Conservation (phyloP, 1,140 invertebrate species). For the Chymomyza costata region DNA sequence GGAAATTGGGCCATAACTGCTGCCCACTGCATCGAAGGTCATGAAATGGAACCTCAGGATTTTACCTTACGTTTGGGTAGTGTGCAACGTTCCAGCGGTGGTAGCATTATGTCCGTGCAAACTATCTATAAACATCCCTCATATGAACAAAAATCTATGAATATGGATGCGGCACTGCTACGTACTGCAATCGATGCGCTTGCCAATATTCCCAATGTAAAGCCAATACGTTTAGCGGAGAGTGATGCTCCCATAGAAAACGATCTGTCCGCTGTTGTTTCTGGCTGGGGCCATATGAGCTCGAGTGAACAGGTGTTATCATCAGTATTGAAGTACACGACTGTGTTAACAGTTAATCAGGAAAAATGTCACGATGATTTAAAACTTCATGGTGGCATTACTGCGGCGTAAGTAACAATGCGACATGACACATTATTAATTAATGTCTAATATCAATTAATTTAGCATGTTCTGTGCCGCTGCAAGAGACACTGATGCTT, state of each 20-base stretch:
- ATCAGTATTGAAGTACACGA: conserved; percentile 54
- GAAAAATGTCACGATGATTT: conserved; percentile 47
- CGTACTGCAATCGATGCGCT: conserved; percentile 35
- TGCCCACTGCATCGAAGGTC: conserved; percentile 64
- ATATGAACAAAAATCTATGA: conserved; percentile 59
- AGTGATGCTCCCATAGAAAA: conserved; percentile 33
- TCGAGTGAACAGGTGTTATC: conserved; percentile 51
- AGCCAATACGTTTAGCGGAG: conserved; percentile 46
- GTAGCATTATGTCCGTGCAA: conserved; percentile 44
- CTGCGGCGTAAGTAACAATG: conserved; percentile 54
- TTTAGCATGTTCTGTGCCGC: conserved; percentile 77
- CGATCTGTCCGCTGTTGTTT: conserved; percentile 42
- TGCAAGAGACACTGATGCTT: conserved; percentile 68
- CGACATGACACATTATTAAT: conserved; percentile 12
- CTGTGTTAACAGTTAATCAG: conserved; percentile 60
- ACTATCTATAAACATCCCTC: conserved; percentile 66
- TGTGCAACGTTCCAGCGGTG: conserved; percentile 35
- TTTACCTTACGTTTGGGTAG: conserved; percentile 63
- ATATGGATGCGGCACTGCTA: conserved; percentile 63
- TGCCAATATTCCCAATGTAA: conserved; percentile 27
- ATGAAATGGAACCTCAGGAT: conserved; percentile 44
- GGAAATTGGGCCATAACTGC: conserved; percentile 70
- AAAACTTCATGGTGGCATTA: conserved; percentile 53
- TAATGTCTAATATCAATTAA: conserved; percentile 6
- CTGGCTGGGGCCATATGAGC: conserved; percentile 72